Conservation (phyloP, 2,113 vertebrate genomes). For the Dipodomys merriami region DNA sequence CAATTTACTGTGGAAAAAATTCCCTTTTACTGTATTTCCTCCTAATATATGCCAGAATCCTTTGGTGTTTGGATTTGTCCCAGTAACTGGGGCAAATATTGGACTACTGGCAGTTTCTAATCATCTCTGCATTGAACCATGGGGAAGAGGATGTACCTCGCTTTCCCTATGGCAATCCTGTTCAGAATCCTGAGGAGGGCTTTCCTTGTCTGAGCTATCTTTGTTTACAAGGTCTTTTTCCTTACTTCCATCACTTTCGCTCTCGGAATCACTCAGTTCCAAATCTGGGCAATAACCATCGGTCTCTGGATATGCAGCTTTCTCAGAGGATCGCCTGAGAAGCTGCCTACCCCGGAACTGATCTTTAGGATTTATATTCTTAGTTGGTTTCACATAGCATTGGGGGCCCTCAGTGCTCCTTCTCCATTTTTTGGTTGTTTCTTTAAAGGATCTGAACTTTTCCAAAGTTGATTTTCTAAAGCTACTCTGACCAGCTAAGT, state of each 20-base stretch:
- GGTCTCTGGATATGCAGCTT: slow-evolving; percentile 91
- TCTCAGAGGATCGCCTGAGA: slow-evolving; percentile 84
- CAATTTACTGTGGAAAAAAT: slow-evolving; percentile 76
- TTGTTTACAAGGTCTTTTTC: slow-evolving; percentile 85
- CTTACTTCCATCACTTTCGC: slow-evolving; percentile 91
- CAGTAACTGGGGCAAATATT: slow-evolving; percentile 73
- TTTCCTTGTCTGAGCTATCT: slow-evolving; percentile 85
- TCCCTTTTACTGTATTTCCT: slow-evolving; percentile 73
- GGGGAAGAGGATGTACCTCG: slow-evolving; percentile 89
- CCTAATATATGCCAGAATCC: slow-evolving; percentile 76
- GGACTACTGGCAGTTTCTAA: slow-evolving; percentile 80
- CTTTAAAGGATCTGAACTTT: slow-evolving; percentile 95
- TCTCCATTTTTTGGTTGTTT: slow-evolving; percentile 93
- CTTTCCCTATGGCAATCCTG: slow-evolving; percentile 86
- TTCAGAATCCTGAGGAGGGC: slow-evolving; percentile 83
- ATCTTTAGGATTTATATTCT: slow-evolving; percentile 88
- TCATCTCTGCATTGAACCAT: slow-evolving; percentile 94
- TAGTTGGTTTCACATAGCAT: slow-evolving; percentile 89
- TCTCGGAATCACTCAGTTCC: slow-evolving; percentile 97
- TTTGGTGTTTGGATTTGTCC: slow-evolving; percentile 80
- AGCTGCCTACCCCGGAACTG: slow-evolving; percentile 90
- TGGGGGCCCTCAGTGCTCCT: slow-evolving; percentile 92
- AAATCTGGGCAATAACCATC: slow-evolving; percentile 98
- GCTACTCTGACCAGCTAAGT: slow-evolving; percentile 86
- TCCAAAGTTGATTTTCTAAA: slow-evolving; percentile 93